Conservation (phyloP, 2,113 vertebrate species). For the Pteruthius melanotis region DNA sequence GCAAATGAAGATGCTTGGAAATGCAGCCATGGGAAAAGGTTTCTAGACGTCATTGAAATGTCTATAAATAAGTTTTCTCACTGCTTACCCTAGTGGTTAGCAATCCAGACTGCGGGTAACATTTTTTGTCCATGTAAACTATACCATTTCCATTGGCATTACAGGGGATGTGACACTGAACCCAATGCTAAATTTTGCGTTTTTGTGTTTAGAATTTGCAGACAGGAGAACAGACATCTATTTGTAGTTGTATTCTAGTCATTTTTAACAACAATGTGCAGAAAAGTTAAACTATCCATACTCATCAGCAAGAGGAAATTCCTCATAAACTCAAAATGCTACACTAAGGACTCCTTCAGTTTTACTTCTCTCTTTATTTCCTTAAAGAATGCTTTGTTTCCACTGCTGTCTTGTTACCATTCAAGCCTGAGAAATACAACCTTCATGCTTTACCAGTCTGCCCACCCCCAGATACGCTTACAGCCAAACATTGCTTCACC, state of each 20-base stretch:
- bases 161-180: neutral
- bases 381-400: constrained; percentile 39
- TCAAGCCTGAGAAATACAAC: constrained; percentile 22
- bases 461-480: neutral
- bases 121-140: neutral
- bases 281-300: constrained; percentile 1
- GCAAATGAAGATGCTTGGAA: neutral
- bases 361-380: constrained; percentile 25
- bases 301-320: constrained; percentile 21
- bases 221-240: constrained; percentile 1
- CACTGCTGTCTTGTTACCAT: constrained; percentile 11
- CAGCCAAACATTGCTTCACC: neutral
- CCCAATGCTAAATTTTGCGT: neutral
- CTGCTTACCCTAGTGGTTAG: neutral
- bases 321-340: constrained; percentile 41
- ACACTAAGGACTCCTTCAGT: constrained; percentile 9
- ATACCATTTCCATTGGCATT: neutral
- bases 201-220: neutral
- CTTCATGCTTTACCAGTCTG: neutral
- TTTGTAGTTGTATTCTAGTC: neutral
- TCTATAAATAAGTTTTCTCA: constrained; percentile 24
- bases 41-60: neutral
- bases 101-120: neutral
- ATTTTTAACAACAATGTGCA: constrained; percentile 33
- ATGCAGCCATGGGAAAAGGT: neutral